These are phyloP conservation scores for Scaptomyza graminum DNA, from an alignment of 1,140 invertebrate genomes.

Conservation along the genomic window DNA sequence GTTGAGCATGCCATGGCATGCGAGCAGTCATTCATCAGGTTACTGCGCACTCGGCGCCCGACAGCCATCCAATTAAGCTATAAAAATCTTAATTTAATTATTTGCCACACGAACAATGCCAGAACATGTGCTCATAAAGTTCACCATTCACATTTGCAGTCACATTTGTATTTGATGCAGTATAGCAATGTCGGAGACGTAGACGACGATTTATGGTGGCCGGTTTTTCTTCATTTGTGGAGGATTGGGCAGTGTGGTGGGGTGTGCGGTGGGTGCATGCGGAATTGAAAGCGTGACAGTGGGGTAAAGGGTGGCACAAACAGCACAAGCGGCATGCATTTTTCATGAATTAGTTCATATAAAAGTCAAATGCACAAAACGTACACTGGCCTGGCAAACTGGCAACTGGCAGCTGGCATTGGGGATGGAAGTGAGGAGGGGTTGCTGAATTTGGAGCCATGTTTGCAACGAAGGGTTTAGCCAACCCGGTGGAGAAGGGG, in stretches of 20 bases:
- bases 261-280: slow-evolving; percentile 3
- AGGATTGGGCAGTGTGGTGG: not conserved
- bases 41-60: slow-evolving; percentile 40
- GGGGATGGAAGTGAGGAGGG: not conserved
- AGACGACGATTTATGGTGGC: slow-evolving; percentile 75
- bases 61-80: slow-evolving; percentile 80
- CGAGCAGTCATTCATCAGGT: slow-evolving; percentile 31
- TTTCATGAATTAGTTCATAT: slow-evolving; percentile 82
- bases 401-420: slow-evolving; percentile 37
- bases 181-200: slow-evolving; percentile 35
- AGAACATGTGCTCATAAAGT: slow-evolving; percentile 48
- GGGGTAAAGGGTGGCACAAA: slow-evolving; percentile 11
- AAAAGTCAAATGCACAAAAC: slow-evolving; percentile 76
- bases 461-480: slow-evolving; percentile 20
- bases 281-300: slow-evolving; percentile 31
- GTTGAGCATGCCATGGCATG: too few relatives aligned
- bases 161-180: slow-evolving; percentile 39
- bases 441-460: not conserved
- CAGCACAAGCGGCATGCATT: slow-evolving; percentile 56
- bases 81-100: slow-evolving; percentile 81
- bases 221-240: slow-evolving; percentile 74
- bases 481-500: slow-evolving; percentile 1
- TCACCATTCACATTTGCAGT: slow-evolving; percentile 53
- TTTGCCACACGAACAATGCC: slow-evolving; percentile 75
- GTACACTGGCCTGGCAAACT: slow-evolving; percentile 28